Evolutionary conservation across 1,140 invertebrate genomes (phyloP), one percentile per base, ranked within the genome.

Genomic region (Solen grandis): DNA sequence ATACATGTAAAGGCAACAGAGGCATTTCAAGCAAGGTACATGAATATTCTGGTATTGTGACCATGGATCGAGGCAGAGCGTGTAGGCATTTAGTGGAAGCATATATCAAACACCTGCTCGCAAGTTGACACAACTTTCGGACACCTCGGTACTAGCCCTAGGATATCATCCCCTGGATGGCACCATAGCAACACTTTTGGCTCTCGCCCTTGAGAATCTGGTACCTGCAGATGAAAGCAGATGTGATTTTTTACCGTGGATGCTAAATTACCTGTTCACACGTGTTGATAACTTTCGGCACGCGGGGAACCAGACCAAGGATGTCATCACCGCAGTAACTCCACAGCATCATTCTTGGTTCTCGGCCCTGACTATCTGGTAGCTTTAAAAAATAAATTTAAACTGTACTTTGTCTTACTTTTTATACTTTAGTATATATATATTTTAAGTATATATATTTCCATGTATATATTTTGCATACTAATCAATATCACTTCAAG

Each of bases 151-250:
- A 65, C 60, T 60, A 76, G 38, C n/a, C 60, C 38, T 5, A 65
- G 41, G 5, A 76, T 38, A 29, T 1, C 27, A 79, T 79, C 68
- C 57, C 76, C 76, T 38, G n/a, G 14, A 62, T 70, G 62, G 46
- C 66, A 41, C 76, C 76, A 79, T 35, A 79, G 27, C 41, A 79
- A 41, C n/a, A 70, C 31, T 27, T 57, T 59, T 41, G 76, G 76
- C 59, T 79, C 68, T 46, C 76, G 35, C n/a, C 66, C 66, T n/a
- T 19, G 38, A 0, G 65, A 4, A 52, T 79, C 76, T 22, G 76
- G 76, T n/a, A 79, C 57, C 76, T 79, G 35, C 52, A 55, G n/a
- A 68, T 68, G n/a, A n/a, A n/a, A n/a, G n/a, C n/a, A n/a, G n/a
- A n/a, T n/a, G n/a, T 54, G 25, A 54, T 19, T 3, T n/a, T 19